Evolutionary conservation across 2,113 vertebrate species (phyloP).

Genomic region (Hydropotes inermis): DNA sequence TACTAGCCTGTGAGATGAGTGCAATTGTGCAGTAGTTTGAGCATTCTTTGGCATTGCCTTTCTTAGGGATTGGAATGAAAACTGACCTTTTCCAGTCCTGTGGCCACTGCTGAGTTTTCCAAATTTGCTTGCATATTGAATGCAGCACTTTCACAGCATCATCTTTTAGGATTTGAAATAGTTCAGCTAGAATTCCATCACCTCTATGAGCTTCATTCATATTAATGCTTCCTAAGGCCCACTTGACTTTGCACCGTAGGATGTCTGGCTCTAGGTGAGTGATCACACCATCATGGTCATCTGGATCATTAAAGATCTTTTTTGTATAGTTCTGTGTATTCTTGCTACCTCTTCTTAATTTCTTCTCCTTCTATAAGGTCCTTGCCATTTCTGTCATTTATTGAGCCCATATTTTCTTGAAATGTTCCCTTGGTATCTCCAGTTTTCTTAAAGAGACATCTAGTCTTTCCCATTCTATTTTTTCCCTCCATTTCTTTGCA

Average conservation of each 20-base stretch:
- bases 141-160: not conserved
- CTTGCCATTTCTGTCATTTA: not conserved
- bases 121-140: not conserved
- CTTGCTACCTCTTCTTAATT: not conserved
- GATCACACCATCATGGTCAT: not conserved
- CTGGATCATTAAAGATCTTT: not conserved
- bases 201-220: not conserved
- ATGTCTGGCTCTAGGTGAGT: not conserved
- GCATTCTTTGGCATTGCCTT: not conserved
- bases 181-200: not conserved
- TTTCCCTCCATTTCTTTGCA: not conserved
- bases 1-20: not conserved
- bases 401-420: not conserved
- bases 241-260: not conserved
- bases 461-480: not conserved
- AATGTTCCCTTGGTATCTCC: not conserved
- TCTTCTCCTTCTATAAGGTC: not conserved
- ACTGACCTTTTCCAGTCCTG: not conserved
- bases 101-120: not conserved
- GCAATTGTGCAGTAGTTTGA: accelerated
- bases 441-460: not conserved
- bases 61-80: not conserved
- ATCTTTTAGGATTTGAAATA: not conserved
- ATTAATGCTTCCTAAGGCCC: not conserved
- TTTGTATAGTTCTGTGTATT: not conserved